phyloP scores from a whole-genome alignment of 23 tunicate genomes.

The Halocynthia roretzi region DNA sequence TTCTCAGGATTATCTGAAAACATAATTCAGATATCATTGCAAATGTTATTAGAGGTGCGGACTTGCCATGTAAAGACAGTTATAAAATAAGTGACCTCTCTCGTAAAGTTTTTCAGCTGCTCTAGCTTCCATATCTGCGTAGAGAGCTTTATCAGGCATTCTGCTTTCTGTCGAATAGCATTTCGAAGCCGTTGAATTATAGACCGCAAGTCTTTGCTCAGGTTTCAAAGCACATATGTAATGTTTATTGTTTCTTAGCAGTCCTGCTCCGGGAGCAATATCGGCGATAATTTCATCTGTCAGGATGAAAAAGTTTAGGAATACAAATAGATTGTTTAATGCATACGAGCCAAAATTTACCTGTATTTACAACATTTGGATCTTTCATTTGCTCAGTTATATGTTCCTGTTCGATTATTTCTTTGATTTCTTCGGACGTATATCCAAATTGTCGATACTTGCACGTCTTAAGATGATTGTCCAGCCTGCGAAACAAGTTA shows the following conservation, averaged over 20 bases:
- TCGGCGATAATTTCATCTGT: constrained; percentile 14
- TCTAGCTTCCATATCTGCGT: constrained; percentile 6
- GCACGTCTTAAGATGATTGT: constrained; percentile 25
- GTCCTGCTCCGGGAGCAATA: background rate
- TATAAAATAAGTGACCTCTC: background rate
- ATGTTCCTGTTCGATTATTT: constrained; percentile 41
- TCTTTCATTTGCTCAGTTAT: background rate
- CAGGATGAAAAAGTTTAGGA: background rate
- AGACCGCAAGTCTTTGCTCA: constrained; percentile 13
- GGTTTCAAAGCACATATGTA: constrained; percentile 6
- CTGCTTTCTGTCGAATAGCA: constrained; percentile 15
- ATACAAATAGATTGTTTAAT: background rate
- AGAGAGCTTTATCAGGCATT: constrained; percentile 25
- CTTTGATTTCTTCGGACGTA: constrained; percentile 26
- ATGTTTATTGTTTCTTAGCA: constrained; percentile 3
- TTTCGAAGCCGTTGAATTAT: background rate
- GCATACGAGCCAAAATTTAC: background rate
- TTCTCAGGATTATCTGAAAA: constrained; percentile 8
- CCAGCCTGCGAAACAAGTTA: constrained; percentile 11
- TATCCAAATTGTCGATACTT: constrained; percentile 47
- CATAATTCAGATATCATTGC: background rate
- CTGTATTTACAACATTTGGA: background rate
- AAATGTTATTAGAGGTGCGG: background rate
- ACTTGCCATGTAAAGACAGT: background rate
- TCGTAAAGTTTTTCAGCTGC: constrained; percentile 23